These are phyloP conservation scores for Paratilapia polleni DNA, from an alignment of 2,113 vertebrate genomes.

Conservation along the genomic window DNA sequence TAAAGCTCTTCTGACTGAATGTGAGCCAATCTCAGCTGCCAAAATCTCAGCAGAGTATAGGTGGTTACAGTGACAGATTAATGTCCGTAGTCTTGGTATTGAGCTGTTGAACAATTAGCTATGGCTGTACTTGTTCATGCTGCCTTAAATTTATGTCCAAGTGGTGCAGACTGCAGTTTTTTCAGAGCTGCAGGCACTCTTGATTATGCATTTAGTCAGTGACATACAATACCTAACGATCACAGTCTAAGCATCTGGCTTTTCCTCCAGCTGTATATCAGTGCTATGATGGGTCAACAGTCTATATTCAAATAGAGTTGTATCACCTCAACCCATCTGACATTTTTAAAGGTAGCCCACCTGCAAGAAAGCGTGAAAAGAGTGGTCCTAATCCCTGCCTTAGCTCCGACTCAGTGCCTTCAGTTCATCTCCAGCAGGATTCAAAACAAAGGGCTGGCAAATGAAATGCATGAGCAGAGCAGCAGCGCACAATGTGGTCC, in stretches of 20 bases:
- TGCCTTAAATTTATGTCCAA: background rate
- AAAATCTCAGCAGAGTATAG: background rate
- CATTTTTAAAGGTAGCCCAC: slow-evolving; percentile 62
- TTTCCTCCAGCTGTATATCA: background rate
- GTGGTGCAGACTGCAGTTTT: background rate
- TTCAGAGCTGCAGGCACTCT: background rate
- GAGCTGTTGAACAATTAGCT: background rate
- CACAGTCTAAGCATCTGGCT: background rate
- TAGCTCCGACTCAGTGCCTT: slow-evolving; percentile 68
- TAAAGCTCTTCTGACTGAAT: background rate
- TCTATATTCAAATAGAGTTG: slow-evolving; percentile 51
- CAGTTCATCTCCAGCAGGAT: slow-evolving; percentile 63
- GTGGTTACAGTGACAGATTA: slow-evolving; percentile 14
- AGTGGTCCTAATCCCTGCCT: slow-evolving; percentile 69
- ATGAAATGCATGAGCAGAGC: slow-evolving; percentile 73
- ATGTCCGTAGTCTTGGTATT: background rate
- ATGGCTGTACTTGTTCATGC: background rate
- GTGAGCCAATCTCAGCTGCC: slow-evolving; percentile 12
- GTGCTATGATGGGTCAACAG: slow-evolving; percentile 1
- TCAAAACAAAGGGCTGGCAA: slow-evolving; percentile 74
- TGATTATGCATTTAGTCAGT: background rate
- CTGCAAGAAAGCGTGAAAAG: slow-evolving; percentile 63
- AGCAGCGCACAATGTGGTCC: slow-evolving; percentile 57
- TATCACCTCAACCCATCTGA: slow-evolving; percentile 54
- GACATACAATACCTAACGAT: background rate